Evolutionary conservation across 2,888 invertebrate genomes (phyloP).

Genomic region (Buathra laborator): DNA sequence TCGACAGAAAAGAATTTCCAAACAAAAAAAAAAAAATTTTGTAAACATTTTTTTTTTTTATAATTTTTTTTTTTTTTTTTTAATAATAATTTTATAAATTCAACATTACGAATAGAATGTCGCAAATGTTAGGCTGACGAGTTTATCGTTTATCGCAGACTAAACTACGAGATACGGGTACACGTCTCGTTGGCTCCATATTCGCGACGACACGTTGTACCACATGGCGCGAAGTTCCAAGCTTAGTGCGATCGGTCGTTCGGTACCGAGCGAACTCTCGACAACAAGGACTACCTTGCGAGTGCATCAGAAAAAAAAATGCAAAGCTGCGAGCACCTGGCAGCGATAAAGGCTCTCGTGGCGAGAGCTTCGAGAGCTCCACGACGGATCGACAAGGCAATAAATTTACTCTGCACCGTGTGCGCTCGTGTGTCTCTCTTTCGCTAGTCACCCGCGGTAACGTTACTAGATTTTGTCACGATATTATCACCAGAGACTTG

Average conservation of each 20-base stretch:
- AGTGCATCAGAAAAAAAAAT: neutral
- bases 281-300: neutral
- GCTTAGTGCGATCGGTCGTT: neutral
- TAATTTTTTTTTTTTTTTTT: too few species aligned
- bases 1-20: too few species aligned
- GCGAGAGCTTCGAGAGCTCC: neutral
- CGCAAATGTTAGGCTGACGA: neutral
- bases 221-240: neutral
- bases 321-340: conserved; percentile 24
- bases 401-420: conserved; percentile 46
- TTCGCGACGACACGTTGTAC: neutral
- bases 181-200: neutral
- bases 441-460: conserved; percentile 4
- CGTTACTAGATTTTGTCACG: conserved; percentile 63
- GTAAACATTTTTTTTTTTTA: too few species aligned
- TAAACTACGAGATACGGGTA: neutral
- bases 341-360: conserved; percentile 5
- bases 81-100: too few species aligned
- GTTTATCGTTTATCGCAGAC: neutral
- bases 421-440: conserved; percentile 13
- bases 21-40: too few species aligned
- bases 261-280: neutral
- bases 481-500: conserved; percentile 50
- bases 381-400: conserved; percentile 48
- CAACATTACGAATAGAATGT: too few species aligned